Base-by-base conservation (phyloP, 1,140 invertebrate genomes). In the Drosophila mauritiana region DNA sequence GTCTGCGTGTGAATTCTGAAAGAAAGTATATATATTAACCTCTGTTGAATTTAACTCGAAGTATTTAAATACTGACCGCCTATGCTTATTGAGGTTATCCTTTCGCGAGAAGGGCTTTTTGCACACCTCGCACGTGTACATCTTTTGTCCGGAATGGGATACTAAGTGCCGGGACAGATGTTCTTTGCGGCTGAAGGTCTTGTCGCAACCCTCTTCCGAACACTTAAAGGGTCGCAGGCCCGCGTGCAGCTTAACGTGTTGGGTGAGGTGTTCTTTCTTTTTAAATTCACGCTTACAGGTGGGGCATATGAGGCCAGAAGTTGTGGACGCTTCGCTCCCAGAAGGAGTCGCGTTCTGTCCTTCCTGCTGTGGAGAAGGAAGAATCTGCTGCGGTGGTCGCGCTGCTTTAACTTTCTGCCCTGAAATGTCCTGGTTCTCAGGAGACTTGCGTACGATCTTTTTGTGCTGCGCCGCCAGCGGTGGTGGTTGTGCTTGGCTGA, bases 51-150 rank as follows among this genome's bases (percentile, higher is more conserved):
- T 48, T 17, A 51, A 40, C 8, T 1, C 2, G 8, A 31, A 10
- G n/a, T 8, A 0, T 3, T 62, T 22, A 15, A n/a, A 4, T 0
- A 56, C 57, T 57, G 36, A 92, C 92, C 88, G 94, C 56, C 94
- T 93, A 90, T 97, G 96, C 73, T 96, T 96, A 56, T 95, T 94
- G 0, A 97, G 91, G 83, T 96, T 96, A 78, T 96, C 96, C 79
- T 96, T 96, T 1, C 96, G 94, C 0, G 95, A 95, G 73, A 97
- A 97, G 48, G 94, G 94, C 80, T 97, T 97, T 4, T 94, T 94
- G 90, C 96, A 97, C 6, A 96, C 93, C 42, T 96, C 95, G 84
- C 96, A 97, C 34, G 94, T 94, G 80, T 95, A 96, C 90, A 95
- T 94, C 73, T 96, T 96, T 65, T 96, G 93, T 0, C 96, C 96